Conservation (phyloP, 2,113 vertebrate genomes). For the Serinus canaria region DNA sequence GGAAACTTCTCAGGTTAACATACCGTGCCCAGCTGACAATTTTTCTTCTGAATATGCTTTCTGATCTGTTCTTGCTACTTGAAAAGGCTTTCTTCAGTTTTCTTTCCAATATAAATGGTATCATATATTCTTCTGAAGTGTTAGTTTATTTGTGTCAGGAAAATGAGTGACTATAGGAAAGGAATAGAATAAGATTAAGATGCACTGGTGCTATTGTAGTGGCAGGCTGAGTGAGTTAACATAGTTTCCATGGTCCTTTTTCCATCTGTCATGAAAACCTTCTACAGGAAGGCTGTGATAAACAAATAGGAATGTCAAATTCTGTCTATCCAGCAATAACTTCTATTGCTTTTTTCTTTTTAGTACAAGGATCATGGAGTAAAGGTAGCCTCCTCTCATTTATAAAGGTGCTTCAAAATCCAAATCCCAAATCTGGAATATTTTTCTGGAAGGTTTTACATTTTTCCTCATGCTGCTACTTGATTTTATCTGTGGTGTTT, state of each 20-base stretch:
- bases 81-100: background rate
- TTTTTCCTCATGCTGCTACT: background rate
- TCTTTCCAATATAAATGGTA: background rate
- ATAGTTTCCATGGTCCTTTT: constrained; percentile 22
- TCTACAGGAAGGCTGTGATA: background rate
- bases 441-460: background rate
- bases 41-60: background rate
- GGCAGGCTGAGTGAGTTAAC: background rate
- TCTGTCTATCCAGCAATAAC: background rate
- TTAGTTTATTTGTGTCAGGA: background rate
- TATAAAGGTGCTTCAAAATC: background rate
- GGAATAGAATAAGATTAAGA: background rate
- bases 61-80: background rate
- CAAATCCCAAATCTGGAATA: background rate
- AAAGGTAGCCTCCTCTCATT: background rate
- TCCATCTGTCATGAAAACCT: background rate
- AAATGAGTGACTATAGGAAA: background rate
- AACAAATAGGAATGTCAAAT: background rate
- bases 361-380: background rate
- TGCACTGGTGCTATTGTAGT: background rate
- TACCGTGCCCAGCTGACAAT: background rate
- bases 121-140: background rate
- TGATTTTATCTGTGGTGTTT: background rate
- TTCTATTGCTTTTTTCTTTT: background rate
- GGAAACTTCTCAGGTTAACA: background rate